A percentile compares a stretch with the other conserved stretches of the same genome.
phyloP scores from a whole-genome alignment of 2,797 vertebrate species.

The Periparus ater region DNA sequence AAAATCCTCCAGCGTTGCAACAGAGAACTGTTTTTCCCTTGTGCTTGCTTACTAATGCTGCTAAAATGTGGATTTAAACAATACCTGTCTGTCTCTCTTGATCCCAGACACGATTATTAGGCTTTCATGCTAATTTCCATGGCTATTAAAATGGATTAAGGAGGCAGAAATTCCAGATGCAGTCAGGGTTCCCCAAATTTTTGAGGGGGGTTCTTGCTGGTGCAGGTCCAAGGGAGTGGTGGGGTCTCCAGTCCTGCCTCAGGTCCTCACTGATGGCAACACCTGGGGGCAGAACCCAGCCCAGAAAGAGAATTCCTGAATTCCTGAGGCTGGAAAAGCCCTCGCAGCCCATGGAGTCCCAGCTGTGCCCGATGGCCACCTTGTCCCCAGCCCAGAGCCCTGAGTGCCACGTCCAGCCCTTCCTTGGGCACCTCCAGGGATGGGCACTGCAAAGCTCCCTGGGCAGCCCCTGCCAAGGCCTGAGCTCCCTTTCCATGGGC shows the following conservation, averaged over 20 bases:
- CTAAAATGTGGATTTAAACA: slow-evolving; percentile 42
- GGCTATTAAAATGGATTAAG: background rate
- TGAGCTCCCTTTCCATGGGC: background rate
- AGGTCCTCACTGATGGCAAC: background rate
- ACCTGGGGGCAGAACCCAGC: background rate
- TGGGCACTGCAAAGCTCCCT: background rate
- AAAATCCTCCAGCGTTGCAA: slow-evolving; percentile 28
- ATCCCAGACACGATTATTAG: slow-evolving; percentile 27
- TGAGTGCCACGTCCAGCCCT: background rate
- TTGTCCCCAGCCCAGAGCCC: background rate
- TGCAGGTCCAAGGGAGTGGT: background rate
- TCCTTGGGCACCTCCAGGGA: background rate
- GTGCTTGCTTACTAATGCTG: slow-evolving; percentile 52
- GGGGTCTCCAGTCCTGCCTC: background rate
- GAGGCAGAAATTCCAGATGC: background rate
- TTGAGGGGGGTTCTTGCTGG: background rate
- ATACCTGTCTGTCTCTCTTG: slow-evolving; percentile 36
- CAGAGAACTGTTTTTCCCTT: slow-evolving; percentile 39
- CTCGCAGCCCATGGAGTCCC: fast-evolving
- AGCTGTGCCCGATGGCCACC: background rate
- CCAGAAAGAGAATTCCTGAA: background rate
- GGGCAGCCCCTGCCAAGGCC: background rate
- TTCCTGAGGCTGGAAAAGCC: fast-evolving
- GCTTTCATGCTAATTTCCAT: slow-evolving; percentile 30
- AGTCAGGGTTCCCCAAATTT: background rate